Percentiles rank a stretch among this genome's conserved stretches.
Conservation (phyloP, 2,113 vertebrate genomes). For the Oryzias javanicus region DNA sequence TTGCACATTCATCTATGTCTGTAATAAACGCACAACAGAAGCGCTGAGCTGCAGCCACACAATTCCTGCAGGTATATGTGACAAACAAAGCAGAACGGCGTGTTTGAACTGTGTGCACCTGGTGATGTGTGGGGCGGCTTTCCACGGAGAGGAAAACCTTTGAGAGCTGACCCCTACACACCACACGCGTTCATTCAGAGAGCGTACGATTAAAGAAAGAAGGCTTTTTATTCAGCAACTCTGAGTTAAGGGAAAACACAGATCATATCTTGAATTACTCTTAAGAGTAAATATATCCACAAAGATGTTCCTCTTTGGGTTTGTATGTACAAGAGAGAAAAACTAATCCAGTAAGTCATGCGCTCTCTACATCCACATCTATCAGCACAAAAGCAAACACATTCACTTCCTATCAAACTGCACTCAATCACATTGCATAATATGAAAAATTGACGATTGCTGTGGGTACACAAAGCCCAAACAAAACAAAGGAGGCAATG, state of each 20-base stretch:
- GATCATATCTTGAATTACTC: slow-evolving; percentile 53
- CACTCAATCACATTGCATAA: slow-evolving; percentile 14
- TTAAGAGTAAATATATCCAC: too few species aligned
- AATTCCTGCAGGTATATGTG: slow-evolving; percentile 9
- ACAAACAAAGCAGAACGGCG: slow-evolving; percentile 30
- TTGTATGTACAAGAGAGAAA: slow-evolving; percentile 4
- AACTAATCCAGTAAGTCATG: slow-evolving; percentile 32
- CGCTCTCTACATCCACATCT: slow-evolving; percentile 23
- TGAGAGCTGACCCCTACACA: slow-evolving; percentile 39
- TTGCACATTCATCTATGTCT: slow-evolving; percentile 93
- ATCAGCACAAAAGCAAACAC: slow-evolving; percentile 26
- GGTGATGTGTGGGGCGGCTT: slow-evolving; percentile 35
- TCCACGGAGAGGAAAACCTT: slow-evolving; percentile 26
- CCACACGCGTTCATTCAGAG: slow-evolving; percentile 32
- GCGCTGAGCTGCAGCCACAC: slow-evolving; percentile 8
- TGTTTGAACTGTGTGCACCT: slow-evolving; percentile 13
- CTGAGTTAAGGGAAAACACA: slow-evolving; percentile 30
- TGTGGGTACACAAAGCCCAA: slow-evolving; percentile 2
- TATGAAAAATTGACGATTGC: not conserved
- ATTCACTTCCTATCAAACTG: slow-evolving; percentile 21
- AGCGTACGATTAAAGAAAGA: slow-evolving; percentile 40
- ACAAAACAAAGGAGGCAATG: slow-evolving; percentile 4
- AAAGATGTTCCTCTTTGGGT: not conserved
- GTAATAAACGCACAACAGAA: slow-evolving; percentile 44
- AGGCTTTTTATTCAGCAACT: slow-evolving; percentile 45